Evolutionary conservation across 2,797 vertebrate genomes (phyloP), one percentile per base, ranked within the genome.

Genomic region (Poecilia picta): DNA sequence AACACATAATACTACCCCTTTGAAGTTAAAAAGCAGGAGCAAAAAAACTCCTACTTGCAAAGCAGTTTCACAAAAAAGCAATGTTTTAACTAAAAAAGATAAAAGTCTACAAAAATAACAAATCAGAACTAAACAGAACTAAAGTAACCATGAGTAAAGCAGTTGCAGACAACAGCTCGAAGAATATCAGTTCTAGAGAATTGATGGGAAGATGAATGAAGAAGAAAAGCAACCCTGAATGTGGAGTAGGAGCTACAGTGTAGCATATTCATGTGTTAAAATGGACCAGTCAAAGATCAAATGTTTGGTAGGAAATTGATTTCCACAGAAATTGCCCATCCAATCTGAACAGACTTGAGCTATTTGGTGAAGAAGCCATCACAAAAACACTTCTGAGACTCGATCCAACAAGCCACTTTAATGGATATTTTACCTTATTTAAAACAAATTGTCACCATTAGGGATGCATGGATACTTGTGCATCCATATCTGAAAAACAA

Each of bases 381-480:
- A 41, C 41, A 41, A n/a, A 15, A 41, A 70, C n/a, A 20, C 39
- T 53, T 39, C 53, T 62, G 15, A 49, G 41, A 49, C 20, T 11
- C n/a, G n/a, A n/a, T n/a, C 28, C 49, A 55, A 62, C 47, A 4
- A 81, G 51, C n/a, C n/a, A 33, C 11, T 23, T 73, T 76, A 75
- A 80, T 31, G 3, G 28, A 75, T 36, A 16, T 31, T 55, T 28
- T 55, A 18, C 46, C n/a, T 28, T 31, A 74, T 43, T 73, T 15
- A 45, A 39, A 18, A n/a, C 39, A 36, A 45, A 68, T 45, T 28
- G 36, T 25, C 57, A 43, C 36, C 15, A 45, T 45, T 70, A 62
- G 18, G 43, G 25, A 20, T n/a, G 36, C 79, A 74, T 36, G n/a
- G 51, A 68, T 72, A 33, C 23, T 64, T 79, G 68, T 73, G 39